Evolutionary conservation across 1,140 invertebrate genomes (phyloP).

Genomic region (Pantala flavescens): DNA sequence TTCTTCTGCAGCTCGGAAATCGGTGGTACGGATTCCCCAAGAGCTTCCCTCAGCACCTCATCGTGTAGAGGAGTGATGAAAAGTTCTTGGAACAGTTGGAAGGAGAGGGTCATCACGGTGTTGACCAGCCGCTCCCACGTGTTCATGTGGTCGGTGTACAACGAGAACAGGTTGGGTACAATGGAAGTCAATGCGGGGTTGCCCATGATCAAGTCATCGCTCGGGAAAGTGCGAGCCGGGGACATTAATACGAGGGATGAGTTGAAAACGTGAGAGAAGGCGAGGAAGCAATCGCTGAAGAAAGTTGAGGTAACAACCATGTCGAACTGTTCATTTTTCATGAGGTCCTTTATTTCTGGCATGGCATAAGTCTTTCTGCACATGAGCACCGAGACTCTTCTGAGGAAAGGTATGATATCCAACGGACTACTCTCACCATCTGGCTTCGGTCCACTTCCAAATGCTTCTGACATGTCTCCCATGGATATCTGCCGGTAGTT

Average conservation of each 20-base stretch:
- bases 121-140: constrained; percentile 26
- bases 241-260: background rate
- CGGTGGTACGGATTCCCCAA: constrained; percentile 6
- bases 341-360: too few relatives aligned
- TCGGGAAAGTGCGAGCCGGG: background rate
- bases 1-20: constrained; percentile 26
- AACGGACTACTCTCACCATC: too few relatives aligned
- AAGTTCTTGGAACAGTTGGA: too few relatives aligned
- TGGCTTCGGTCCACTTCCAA: too few relatives aligned
- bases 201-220: constrained; percentile 12
- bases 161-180: constrained; percentile 27
- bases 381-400: too few relatives aligned
- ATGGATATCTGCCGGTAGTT: too few relatives aligned
- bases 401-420: too few relatives aligned
- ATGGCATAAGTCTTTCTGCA: too few relatives aligned
- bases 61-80: too few relatives aligned
- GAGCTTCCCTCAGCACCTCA: too few relatives aligned
- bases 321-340: background rate
- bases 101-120: background rate
- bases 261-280: background rate
- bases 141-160: constrained; percentile 26
- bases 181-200: constrained; percentile 27
- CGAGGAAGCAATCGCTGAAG: background rate
- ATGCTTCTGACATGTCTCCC: too few relatives aligned
- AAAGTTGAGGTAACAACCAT: background rate